Base-by-base conservation (phyloP, 2,113 vertebrate genomes). In the Siphamia tubifer region DNA sequence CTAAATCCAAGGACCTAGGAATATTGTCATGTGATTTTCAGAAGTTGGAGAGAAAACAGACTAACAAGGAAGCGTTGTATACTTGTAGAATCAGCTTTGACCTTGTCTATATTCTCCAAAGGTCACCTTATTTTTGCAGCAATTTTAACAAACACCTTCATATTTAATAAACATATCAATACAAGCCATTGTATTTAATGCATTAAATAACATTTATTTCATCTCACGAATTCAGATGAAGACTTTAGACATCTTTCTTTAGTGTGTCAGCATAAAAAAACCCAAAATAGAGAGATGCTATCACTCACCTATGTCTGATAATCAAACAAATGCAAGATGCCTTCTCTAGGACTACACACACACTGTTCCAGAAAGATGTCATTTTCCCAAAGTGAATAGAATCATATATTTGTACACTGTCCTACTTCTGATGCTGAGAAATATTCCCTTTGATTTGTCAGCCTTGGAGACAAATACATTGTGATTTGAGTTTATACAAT, bases 351-450 rank as follows among this genome's bases (percentile, higher is more conserved):
- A 52, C 13, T 21, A 39, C 38, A 54, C 44, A 39, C 38, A 54
- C n/a, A 57, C 48, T 44, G 43, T 58, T 66, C 62, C 58, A 58
- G 64, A 81, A 78, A 69, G 17, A 72, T 51, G 52, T 27, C 25
- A 15, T 38, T 61, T 35, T 63, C 51, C 63, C 61, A 47, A 30
- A 58, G 38, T 54, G 68, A 68, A 23, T 19, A 44, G 25, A 62
- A 36, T 13, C 21, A 16, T 38, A 20, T 31, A 62, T 34, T 43
- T 15, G 3, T 40, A 47, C 63, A 71, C 20, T 60, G 64, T 56
- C 61, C 79, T 77, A 67, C 36, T 75, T 74, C 17, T n/a, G 36
- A 65, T 42, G 11, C 57, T 63, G 52, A 68, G 61, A 56, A 68
- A 70, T 17, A n/a, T 20, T 65, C 25, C 4, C 6, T 68, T 34